Percentiles rank a stretch among this genome's conserved stretches.
Conservation (phyloP, 1,140 invertebrate species). For the Aphidius ervi region DNA sequence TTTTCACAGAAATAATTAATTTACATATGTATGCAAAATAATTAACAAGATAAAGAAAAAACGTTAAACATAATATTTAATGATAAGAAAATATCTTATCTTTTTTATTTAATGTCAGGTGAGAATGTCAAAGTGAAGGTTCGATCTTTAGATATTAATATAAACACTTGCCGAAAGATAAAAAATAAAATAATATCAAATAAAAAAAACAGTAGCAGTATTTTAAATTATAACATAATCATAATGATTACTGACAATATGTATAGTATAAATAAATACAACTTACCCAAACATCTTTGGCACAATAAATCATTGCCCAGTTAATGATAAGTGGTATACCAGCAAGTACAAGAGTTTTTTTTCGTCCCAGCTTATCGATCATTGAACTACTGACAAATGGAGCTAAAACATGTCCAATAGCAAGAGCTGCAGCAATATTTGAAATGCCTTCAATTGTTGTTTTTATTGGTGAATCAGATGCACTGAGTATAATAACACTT, state of each 20-base stretch:
- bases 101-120: not conserved
- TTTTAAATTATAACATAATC: no score
- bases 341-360: slow-evolving; percentile 58
- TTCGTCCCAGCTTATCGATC: slow-evolving; percentile 60
- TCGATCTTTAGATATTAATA: not conserved
- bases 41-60: no score
- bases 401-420: slow-evolving; percentile 48
- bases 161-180: no score
- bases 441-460: slow-evolving; percentile 34
- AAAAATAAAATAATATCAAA: no score
- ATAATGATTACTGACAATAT: no score
- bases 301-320: slow-evolving; percentile 59
- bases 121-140: not conserved
- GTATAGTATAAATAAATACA: slow-evolving; percentile 24
- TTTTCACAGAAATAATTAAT: no score
- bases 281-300: slow-evolving; percentile 50
- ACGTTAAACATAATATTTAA: no score
- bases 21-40: no score
- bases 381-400: slow-evolving; percentile 36
- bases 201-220: not conserved
- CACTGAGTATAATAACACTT: slow-evolving; percentile 41
- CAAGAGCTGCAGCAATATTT: slow-evolving; percentile 47
- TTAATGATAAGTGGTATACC: slow-evolving; percentile 58
- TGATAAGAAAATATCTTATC: not conserved
- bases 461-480: slow-evolving; percentile 28